Evolutionary conservation across 2,797 vertebrate genomes (phyloP), one percentile per base, ranked within the genome.

Genomic region (Notamacropus eugenii): DNA sequence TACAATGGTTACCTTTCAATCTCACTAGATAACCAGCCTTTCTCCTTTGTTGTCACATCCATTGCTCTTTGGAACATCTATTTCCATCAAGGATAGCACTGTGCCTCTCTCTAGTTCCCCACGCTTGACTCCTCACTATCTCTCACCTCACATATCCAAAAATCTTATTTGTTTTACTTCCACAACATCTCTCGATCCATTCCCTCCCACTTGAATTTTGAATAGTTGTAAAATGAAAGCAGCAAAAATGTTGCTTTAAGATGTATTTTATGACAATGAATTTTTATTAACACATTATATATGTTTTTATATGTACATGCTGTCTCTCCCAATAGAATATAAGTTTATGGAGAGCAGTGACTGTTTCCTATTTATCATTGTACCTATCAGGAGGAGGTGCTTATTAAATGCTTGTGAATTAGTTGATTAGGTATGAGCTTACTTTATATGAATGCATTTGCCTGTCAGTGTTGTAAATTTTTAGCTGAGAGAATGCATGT

Each of bases 401-500:
- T 87, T 87, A 50, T 27, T 87, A 27, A 87, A 87, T 87, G 74
- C 74, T 27, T 87, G 2, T 87, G 12, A 9, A 46, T 27, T 87
- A 27, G 74, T 87, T 52, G 12, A 56, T 40, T 74, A 92, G 29
- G 40, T 93, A 91, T 2, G 52, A 93, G 82, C 94, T 96, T 96
- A 16, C 2, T 90, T 55, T n/a, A 50, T 93, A 13, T 46, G 94
- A 97, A 96, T 96, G 95, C 94, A 90, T 82, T 74, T 95, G 54
- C 14, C 74, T 93, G 8, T 92, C 57, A 22, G 3, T 34, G 55
- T 16, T 12, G 92, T 90, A 11, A 4, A 58, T 95, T 97, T 96
- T 94, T 82, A 92, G 91, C 55, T 91, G 46, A 56, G 28, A 96
- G 67, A 95, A 95, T n/a, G 91, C 54, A 40, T 54, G 74, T 97